Conservation (phyloP, 2,113 vertebrate species). For the Albula goreensis region DNA sequence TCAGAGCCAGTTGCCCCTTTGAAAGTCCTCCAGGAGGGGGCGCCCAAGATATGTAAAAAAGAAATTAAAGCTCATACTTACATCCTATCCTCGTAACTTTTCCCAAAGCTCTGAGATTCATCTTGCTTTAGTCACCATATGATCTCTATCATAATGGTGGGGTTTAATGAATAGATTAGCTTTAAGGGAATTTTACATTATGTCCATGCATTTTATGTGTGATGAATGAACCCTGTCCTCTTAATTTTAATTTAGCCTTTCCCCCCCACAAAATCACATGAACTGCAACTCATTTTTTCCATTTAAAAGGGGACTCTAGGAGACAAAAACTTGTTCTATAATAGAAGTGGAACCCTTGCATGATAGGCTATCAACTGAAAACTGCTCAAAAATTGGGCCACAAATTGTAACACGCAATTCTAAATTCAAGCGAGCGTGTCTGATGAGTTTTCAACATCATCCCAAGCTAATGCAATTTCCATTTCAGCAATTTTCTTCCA, state of each 20-base stretch:
- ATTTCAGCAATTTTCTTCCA: not conserved
- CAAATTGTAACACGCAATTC: not conserved
- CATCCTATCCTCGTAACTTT: slow-evolving; percentile 99
- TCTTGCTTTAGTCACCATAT: slow-evolving; percentile 99
- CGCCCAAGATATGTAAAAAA: slow-evolving; percentile 95
- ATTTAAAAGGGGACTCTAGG: not conserved
- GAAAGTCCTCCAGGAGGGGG: slow-evolving; percentile 97
- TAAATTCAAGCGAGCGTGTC: slow-evolving; percentile 4
- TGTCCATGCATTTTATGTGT: slow-evolving; percentile 99
- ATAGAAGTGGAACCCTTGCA: not conserved
- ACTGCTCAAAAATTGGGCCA: not conserved
- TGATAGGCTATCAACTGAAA: not conserved
- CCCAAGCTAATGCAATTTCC: not conserved
- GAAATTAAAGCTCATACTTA: slow-evolving; percentile 99
- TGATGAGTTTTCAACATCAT: slow-evolving; percentile 1
- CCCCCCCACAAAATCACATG: slow-evolving; percentile 19
- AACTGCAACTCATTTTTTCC: slow-evolving; percentile 20
- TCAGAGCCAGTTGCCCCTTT: slow-evolving; percentile 93
- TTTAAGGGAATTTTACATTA: slow-evolving; percentile 99
- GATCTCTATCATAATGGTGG: slow-evolving; percentile 99
- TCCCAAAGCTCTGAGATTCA: slow-evolving; percentile 99
- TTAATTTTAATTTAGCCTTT: not conserved
- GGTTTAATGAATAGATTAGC: slow-evolving; percentile 99
- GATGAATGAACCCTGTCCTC: slow-evolving; percentile 67
- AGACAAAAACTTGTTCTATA: not conserved